phyloP scores from a whole-genome alignment of 2,888 invertebrate genomes.

The Phaonia tiefii region DNA sequence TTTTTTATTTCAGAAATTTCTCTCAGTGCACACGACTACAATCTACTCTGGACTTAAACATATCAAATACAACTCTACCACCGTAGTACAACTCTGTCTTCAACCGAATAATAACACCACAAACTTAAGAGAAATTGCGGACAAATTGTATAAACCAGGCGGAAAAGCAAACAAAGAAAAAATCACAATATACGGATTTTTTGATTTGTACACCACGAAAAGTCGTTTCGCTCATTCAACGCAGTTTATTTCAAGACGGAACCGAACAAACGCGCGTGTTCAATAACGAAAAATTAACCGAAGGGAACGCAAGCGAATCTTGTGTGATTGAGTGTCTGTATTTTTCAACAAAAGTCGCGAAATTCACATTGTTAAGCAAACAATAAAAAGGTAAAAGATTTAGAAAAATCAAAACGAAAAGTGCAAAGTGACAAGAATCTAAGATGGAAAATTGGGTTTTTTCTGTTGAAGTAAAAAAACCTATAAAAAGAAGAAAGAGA shows the following conservation, averaged over 20 bases:
- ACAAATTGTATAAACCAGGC: background rate
- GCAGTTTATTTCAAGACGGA: conserved; percentile 63
- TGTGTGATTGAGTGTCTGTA: background rate
- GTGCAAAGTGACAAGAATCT: background rate
- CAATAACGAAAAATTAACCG: conserved; percentile 52
- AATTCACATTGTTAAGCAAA: conserved; percentile 23
- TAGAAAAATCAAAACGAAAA: conserved; percentile 12
- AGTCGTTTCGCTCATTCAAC: conserved; percentile 49
- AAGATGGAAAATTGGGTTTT: background rate
- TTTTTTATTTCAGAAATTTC: too few relatives aligned
- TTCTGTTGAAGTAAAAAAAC: background rate
- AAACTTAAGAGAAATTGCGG: conserved; percentile 44
- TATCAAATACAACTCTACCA: too few relatives aligned
- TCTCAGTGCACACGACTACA: too few relatives aligned
- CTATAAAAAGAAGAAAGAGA: background rate
- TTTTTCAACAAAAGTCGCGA: conserved; percentile 5
- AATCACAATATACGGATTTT: conserved; percentile 31
- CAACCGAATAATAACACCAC: conserved; percentile 1
- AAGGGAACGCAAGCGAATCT: background rate
- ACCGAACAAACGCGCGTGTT: conserved; percentile 56
- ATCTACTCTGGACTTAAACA: too few relatives aligned
- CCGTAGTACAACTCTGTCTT: too few relatives aligned
- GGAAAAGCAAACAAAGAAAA: conserved; percentile 56
- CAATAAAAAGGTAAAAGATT: conserved; percentile 43
- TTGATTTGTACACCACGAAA: conserved; percentile 25